Conservation (phyloP, 2,888 invertebrate genomes). For the Epicampocera succincta region DNA sequence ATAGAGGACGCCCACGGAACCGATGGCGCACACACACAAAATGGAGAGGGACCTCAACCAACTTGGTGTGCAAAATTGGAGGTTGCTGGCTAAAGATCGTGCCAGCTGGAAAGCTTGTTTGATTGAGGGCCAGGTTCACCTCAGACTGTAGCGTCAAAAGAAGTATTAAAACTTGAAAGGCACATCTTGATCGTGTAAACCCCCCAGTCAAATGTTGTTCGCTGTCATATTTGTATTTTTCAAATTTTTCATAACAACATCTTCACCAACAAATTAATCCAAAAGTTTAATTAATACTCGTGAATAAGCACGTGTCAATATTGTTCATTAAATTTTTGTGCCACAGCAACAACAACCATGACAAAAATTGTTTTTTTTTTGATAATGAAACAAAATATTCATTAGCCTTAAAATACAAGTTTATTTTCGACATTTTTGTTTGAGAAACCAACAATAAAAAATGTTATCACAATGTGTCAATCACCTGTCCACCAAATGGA, state of each 20-base stretch:
- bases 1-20: too few relatives aligned
- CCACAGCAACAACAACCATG: background rate
- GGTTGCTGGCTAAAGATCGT: too few relatives aligned
- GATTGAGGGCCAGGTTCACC: too few relatives aligned
- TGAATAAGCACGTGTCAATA: constrained; percentile 1
- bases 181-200: too few relatives aligned
- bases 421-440: constrained; percentile 30
- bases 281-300: constrained; percentile 22
- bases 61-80: too few relatives aligned
- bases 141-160: too few relatives aligned
- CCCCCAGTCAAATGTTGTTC: too few relatives aligned
- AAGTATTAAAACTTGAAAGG: too few relatives aligned
- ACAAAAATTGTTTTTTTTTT: background rate
- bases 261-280: constrained; percentile 20
- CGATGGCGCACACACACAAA: too few relatives aligned
- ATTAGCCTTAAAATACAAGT: constrained; percentile 38
- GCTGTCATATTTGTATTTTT: background rate
- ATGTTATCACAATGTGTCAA: constrained; percentile 58
- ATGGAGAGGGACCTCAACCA: too few relatives aligned
- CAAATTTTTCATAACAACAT: too few relatives aligned
- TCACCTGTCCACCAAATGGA: constrained; percentile 62
- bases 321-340: constrained; percentile 1
- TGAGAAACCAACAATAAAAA: constrained; percentile 24
- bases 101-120: too few relatives aligned
- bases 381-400: constrained; percentile 45